Evolutionary conservation across 2,113 vertebrate genomes (phyloP).

Genomic region (Ancistrus triradiatus): DNA sequence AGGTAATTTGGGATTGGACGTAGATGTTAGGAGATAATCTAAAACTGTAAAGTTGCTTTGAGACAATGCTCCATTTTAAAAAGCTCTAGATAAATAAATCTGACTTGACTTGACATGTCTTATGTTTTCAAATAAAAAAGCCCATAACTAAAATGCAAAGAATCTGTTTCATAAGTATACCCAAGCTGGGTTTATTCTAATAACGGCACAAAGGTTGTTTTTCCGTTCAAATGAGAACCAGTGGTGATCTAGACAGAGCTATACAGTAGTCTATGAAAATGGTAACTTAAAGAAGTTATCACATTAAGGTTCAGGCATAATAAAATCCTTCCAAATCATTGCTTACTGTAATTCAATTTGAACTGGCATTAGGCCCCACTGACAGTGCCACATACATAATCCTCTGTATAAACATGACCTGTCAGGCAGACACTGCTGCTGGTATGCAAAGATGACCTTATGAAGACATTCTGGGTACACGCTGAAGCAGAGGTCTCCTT

Average conservation of each 20-base stretch:
- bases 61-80: no score
- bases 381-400: conserved; percentile 50
- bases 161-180: no score
- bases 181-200: no score
- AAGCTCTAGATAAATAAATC: no score
- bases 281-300: conserved; percentile 64
- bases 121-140: no score
- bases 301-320: conserved; percentile 62
- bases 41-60: no score
- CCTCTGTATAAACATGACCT: conserved; percentile 36
- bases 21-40: no score
- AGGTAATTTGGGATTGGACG: no score
- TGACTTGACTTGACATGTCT: no score
- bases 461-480: conserved; percentile 24
- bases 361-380: conserved; percentile 53
- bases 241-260: background rate
- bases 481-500: conserved; percentile 20
- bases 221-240: background rate
- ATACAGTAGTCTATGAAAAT: conserved; percentile 49
- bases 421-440: conserved; percentile 16
- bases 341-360: conserved; percentile 64
- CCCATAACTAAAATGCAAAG: no score
- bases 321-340: conserved; percentile 60
- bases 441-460: conserved; percentile 22
- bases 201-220: background rate